Percentiles rank a stretch among this genome's conserved stretches.
Conservation (phyloP, 2,888 invertebrate genomes). For the Sisyra terminalis region DNA sequence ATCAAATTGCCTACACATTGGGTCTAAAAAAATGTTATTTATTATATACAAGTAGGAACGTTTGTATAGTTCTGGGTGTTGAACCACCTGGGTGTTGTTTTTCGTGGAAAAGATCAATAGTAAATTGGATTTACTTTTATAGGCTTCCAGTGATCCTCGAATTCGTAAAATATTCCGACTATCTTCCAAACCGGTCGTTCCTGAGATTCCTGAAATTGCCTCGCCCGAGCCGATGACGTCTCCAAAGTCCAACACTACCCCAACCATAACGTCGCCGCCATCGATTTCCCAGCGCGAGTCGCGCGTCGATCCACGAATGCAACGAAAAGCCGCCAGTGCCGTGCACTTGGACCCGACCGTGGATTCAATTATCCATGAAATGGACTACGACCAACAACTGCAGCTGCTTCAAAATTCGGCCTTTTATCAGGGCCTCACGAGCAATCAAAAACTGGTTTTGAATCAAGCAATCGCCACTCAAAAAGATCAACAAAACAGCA, state of each 20-base stretch:
- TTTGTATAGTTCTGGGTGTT: too few relatives aligned
- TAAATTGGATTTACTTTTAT: slow-evolving; percentile 20
- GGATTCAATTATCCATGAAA: slow-evolving; percentile 26
- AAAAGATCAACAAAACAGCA: slow-evolving; percentile 41
- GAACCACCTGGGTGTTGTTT: too few relatives aligned
- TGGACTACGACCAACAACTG: slow-evolving; percentile 39
- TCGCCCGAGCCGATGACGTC: slow-evolving; percentile 28
- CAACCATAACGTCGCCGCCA: slow-evolving; percentile 5
- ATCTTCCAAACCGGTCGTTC: slow-evolving; percentile 35
- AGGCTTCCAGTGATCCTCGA: slow-evolving; percentile 59
- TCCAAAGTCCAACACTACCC: slow-evolving; percentile 29
- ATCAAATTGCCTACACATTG: too few relatives aligned
- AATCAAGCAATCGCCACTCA: slow-evolving; percentile 49
- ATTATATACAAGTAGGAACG: too few relatives aligned
- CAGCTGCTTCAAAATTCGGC: slow-evolving; percentile 47
- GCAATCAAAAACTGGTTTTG: slow-evolving; percentile 52
- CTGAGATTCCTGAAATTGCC: slow-evolving; percentile 38
- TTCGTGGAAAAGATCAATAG: neutral
- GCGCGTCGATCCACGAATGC: slow-evolving; percentile 7
- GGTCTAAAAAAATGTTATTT: too few relatives aligned
- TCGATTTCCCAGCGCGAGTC: slow-evolving; percentile 18
- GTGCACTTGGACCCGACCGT: slow-evolving; percentile 1
- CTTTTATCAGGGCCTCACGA: slow-evolving; percentile 54
- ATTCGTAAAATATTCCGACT: slow-evolving; percentile 57
- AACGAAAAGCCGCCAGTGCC: neutral